phyloP scores from a whole-genome alignment of 1,140 invertebrate species.

The Planococcus citri region DNA sequence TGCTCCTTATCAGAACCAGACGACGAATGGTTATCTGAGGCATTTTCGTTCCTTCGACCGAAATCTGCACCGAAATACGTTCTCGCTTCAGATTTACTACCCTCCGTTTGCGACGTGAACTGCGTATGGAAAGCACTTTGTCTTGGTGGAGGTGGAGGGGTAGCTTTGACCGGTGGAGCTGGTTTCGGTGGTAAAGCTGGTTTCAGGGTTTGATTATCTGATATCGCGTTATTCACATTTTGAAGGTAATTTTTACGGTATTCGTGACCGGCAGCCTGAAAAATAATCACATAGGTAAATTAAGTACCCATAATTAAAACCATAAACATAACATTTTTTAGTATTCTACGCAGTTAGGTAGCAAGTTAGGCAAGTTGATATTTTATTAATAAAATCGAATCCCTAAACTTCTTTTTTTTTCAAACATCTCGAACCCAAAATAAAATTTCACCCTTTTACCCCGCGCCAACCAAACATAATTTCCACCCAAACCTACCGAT shows the following conservation, averaged over 20 bases:
- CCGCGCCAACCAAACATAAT: no score
- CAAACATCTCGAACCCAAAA: no score
- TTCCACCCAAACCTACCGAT: background rate
- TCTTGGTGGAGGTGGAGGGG: conserved; percentile 37
- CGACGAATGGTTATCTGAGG: background rate
- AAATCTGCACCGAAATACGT: background rate
- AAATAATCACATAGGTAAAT: background rate
- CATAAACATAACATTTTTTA: no score
- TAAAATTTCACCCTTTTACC: no score
- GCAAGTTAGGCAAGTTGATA: no score
- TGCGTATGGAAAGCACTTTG: conserved; percentile 33
- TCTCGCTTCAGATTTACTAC: background rate
- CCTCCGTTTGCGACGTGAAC: background rate
- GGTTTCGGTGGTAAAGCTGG: conserved; percentile 64
- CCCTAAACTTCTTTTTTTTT: no score
- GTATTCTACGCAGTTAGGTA: no score
- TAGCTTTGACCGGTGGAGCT: conserved; percentile 36
- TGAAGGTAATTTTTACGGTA: background rate
- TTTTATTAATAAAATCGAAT: no score
- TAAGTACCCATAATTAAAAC: background rate
- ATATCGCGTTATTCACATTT: background rate
- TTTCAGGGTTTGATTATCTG: conserved; percentile 35
- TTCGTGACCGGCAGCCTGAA: background rate
- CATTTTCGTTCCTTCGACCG: background rate
- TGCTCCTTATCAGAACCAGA: conserved; percentile 14